Evolutionary conservation across 1,140 invertebrate species (phyloP).

Genomic region (Linepithema humile): DNA sequence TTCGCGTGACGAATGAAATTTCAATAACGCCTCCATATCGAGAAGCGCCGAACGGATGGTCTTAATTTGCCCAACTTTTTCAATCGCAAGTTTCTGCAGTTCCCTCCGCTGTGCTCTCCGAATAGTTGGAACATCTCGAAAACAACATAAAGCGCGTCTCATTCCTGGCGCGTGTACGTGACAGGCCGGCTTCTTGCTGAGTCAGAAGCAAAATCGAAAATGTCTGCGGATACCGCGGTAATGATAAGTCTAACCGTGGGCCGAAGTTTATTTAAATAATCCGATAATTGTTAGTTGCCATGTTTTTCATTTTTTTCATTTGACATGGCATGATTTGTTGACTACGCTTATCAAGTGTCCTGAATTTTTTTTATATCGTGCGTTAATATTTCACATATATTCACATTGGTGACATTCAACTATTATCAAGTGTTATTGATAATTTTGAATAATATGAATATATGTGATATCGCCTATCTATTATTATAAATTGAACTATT

Average conservation of each 20-base stretch:
- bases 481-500: background rate
- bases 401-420: too few species aligned
- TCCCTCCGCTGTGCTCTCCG: constrained; percentile 2
- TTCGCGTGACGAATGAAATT: constrained; percentile 35
- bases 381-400: background rate
- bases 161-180: constrained; percentile 50
- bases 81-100: constrained; percentile 51
- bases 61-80: constrained; percentile 57
- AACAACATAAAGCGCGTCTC: constrained; percentile 50
- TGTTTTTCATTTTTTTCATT: background rate
- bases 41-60: background rate
- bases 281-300: constrained; percentile 4
- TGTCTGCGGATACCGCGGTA: constrained; percentile 12
- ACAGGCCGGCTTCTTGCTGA: constrained; percentile 46
- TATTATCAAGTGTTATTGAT: too few species aligned
- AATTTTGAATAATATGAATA: too few species aligned
- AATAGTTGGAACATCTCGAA: constrained; percentile 51
- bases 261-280: constrained; percentile 62
- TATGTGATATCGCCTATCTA: too few species aligned
- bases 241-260: constrained; percentile 10
- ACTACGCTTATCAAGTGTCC: background rate
- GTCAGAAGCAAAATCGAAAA: constrained; percentile 58
- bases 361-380: background rate
- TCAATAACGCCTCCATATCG: background rate
- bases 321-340: background rate